Conservation (phyloP, 2,888 invertebrate species). For the Suillia variegata region DNA sequence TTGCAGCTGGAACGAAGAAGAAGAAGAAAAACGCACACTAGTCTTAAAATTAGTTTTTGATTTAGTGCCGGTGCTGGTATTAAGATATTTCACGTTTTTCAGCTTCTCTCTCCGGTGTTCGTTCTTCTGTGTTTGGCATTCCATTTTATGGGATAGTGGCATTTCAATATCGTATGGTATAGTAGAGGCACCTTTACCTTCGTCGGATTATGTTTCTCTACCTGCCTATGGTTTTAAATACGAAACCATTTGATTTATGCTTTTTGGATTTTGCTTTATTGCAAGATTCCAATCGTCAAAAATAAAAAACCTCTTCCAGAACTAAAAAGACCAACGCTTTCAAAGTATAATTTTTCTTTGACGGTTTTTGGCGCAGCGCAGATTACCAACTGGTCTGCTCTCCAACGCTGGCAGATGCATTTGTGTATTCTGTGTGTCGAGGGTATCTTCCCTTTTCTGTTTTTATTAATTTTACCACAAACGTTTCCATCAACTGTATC, state of each 20-base stretch:
- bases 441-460: too few species aligned
- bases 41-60: background rate
- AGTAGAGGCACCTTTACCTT: too few species aligned
- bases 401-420: background rate
- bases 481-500: background rate
- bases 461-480: background rate
- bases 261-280: background rate
- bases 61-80: conserved; percentile 19
- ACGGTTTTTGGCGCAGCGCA: too few species aligned
- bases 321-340: too few species aligned
- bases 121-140: background rate
- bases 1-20: background rate
- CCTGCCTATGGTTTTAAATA: background rate
- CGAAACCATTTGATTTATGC: background rate
- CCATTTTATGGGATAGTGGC: background rate
- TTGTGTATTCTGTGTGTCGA: too few species aligned
- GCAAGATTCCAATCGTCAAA: too few species aligned
- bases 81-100: background rate
- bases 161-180: too few species aligned
- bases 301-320: too few species aligned
- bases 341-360: too few species aligned
- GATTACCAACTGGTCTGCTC: too few species aligned
- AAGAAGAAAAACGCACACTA: too few species aligned
- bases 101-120: background rate
- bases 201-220: background rate